Base-by-base conservation (phyloP, 2,888 invertebrate genomes). In the Lutraria lutraria region DNA sequence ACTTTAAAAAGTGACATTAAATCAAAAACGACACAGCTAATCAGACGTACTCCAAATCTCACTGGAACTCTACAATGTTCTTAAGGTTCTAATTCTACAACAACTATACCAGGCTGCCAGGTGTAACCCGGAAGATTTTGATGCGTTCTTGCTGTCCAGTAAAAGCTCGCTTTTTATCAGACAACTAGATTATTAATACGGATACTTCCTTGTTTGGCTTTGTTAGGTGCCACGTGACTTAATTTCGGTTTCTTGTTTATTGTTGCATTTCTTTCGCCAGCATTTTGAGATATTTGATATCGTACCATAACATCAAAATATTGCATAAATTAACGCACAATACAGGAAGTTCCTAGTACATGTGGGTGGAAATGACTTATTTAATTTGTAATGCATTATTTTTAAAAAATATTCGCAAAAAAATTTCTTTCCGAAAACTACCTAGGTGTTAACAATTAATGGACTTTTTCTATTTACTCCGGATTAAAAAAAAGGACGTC, bases 181-280 rank as follows among this genome's bases (percentile, higher is more conserved):
- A 25, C 63, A 25, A 12, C 0, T 13, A 25, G n/a, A 68, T 68
- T 68, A 68, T 25, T 25, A 68, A 68, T 25, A 25, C n/a, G 63
- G 25, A n/a, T 25, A 68, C 63, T 68, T 68, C 63, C 63, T 68
- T 68, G 63, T 68, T 1, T 10, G n/a, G n/a, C 8, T 8, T 68
- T 68, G 63, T n/a, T 68, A n/a, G 63, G 12, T 25, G 12, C 4
- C 63, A 25, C 25, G 25, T 68, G 63, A n/a, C n/a, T n/a, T 25
- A n/a, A 68, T 68, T 68, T 68, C 63, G n/a, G 63, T n/a, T 68
- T 68, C 63, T n/a, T 25, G n/a, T 60, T 68, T 68, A 25, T 25
- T 68, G 19, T 4, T 68, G n/a, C n/a, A n/a, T 68, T 25, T 25
- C 8, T 43, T 43, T 43, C 43, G 8, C 2, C 43, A 4, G 43